Conservation (phyloP, 2,797 vertebrate genomes). For the Phrynocephalus vlangalii region DNA sequence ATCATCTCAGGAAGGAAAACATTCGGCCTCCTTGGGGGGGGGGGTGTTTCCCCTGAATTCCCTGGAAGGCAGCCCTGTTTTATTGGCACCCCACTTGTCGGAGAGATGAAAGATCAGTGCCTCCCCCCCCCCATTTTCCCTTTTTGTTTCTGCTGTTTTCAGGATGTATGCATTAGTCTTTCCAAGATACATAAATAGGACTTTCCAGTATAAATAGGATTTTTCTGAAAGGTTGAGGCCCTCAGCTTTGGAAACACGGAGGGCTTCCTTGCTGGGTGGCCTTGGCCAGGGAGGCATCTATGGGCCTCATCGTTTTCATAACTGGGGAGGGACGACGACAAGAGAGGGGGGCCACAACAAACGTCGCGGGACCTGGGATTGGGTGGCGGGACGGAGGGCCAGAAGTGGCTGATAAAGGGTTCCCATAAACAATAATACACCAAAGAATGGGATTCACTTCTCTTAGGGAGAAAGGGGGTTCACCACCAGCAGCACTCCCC, state of each 20-base stretch:
- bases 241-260: neutral
- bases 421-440: no score
- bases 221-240: conserved; percentile 21
- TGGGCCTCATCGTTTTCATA: neutral
- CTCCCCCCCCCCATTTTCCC: neutral
- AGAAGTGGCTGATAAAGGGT: neutral
- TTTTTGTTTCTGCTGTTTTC: conserved; percentile 7
- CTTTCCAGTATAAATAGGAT: conserved; percentile 39
- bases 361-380: neutral
- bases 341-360: no score
- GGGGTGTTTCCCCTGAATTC: neutral
- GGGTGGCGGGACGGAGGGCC: no score
- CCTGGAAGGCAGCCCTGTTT: conserved; percentile 33
- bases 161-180: conserved; percentile 19
- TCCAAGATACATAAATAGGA: conserved; percentile 30
- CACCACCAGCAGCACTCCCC: no score
- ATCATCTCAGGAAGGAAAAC: conserved; percentile 43
- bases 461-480: no score
- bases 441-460: no score
- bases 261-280: conserved; percentile 1
- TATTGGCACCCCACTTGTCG: neutral
- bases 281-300: neutral
- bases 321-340: neutral
- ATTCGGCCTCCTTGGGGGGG: neutral
- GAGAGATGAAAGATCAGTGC: conserved; percentile 16